Conservation (phyloP, 2,888 invertebrate genomes). For the Tenthredo distinguenda region DNA sequence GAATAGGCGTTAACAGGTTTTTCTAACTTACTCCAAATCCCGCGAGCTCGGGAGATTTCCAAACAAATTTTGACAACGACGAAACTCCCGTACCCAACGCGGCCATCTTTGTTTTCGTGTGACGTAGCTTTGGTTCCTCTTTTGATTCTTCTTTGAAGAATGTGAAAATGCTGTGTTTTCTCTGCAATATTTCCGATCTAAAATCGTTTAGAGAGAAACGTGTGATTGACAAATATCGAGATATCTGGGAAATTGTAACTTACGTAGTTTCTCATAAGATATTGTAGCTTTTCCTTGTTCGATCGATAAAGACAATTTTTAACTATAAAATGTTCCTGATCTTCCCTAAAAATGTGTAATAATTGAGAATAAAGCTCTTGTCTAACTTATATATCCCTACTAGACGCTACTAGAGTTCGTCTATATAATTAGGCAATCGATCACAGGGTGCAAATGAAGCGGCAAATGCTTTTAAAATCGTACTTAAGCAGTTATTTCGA, state of each 20-base stretch:
- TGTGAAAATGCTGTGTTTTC: no score
- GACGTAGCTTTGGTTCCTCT: no score
- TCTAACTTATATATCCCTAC: neutral
- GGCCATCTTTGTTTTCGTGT: slow-evolving; percentile 58
- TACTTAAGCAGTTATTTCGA: neutral
- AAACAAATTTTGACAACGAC: slow-evolving; percentile 59
- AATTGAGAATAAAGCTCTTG: neutral
- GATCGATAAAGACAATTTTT: no score
- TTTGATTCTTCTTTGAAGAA: no score
- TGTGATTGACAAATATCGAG: no score
- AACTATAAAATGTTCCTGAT: no score
- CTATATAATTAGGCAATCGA: neutral
- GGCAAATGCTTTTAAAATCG: neutral
- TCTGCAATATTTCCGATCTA: no score
- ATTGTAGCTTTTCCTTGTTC: no score
- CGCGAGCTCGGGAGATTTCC: slow-evolving; percentile 52
- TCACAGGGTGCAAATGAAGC: neutral
- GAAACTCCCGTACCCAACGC: slow-evolving; percentile 55
- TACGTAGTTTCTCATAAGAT: no score
- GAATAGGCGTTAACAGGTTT: neutral
- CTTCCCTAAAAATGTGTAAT: no score
- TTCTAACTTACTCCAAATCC: slow-evolving; percentile 62
- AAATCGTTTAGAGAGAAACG: no score
- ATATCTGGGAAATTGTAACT: no score
- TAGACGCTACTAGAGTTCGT: neutral